phyloP scores from a whole-genome alignment of 2,797 vertebrate species.

The Coracias cyanogaster region DNA sequence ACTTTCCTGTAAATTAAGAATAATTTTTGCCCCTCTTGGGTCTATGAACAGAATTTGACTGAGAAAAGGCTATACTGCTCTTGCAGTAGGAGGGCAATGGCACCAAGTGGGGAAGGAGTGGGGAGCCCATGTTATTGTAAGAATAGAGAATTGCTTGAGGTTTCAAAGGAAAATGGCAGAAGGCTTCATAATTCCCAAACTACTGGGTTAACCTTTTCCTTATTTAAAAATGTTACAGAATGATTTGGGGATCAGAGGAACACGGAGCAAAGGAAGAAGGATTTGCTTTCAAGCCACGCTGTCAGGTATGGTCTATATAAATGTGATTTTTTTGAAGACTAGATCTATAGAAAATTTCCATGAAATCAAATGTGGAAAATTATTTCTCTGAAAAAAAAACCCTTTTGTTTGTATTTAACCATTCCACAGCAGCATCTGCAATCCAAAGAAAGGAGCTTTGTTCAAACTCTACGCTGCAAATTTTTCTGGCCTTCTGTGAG shows the following conservation, averaged over 20 bases:
- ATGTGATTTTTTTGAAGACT: background rate
- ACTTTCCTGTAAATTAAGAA: background rate
- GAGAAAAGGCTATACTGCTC: background rate
- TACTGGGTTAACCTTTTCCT: background rate
- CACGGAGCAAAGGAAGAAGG: background rate
- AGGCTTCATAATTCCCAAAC: background rate
- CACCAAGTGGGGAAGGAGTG: rapidly evolving
- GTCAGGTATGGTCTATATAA: background rate
- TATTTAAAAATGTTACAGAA: background rate
- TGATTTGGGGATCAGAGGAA: background rate
- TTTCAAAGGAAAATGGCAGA: background rate
- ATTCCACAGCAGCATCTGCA: background rate
- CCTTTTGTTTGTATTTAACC: background rate
- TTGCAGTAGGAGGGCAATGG: background rate
- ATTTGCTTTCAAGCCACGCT: background rate
- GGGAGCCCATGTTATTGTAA: background rate
- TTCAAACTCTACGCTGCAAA: background rate
- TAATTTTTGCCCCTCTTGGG: background rate
- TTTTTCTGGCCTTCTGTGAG: conserved; percentile 15
- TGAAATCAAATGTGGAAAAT: conserved; percentile 5
- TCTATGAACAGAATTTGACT: background rate
- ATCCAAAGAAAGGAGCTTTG: background rate
- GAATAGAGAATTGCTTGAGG: background rate
- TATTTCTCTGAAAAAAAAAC: background rate
- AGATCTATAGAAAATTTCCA: background rate